Conservation (phyloP, 2,797 vertebrate genomes). For the Protonibea diacanthus region DNA sequence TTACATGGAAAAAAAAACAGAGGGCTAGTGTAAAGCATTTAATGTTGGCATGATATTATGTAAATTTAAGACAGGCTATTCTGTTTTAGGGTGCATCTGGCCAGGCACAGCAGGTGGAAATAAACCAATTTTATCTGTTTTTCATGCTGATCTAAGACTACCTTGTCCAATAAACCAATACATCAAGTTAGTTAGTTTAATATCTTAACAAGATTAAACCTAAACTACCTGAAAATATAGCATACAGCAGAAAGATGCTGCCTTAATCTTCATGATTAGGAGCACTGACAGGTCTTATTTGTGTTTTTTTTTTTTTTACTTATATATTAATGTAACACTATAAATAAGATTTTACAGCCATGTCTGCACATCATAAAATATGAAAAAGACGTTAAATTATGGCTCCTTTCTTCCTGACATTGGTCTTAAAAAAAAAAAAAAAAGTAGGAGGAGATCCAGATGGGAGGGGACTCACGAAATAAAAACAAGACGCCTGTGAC, state of each 20-base stretch:
- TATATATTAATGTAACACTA: neutral
- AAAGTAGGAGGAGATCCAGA: slow-evolving; percentile 42
- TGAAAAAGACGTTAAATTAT: neutral
- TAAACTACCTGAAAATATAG: neutral
- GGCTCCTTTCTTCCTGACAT: slow-evolving; percentile 12
- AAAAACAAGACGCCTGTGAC: slow-evolving; percentile 78
- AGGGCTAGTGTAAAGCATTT: neutral
- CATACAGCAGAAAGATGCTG: neutral
- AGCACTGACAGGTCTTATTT: neutral
- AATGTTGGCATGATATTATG: neutral
- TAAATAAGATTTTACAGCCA: neutral
- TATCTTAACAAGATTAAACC: neutral
- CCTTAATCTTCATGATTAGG: neutral
- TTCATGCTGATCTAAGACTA: neutral
- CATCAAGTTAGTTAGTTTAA: no score
- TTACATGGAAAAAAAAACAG: neutral
- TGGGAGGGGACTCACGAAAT: slow-evolving; percentile 65
- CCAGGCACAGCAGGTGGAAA: neutral
- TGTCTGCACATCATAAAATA: neutral
- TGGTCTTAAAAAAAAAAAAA: slow-evolving; percentile 13
- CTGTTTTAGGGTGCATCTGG: slow-evolving; percentile 5
- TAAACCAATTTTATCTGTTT: neutral
- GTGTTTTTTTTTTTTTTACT: neutral
- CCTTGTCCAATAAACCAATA: neutral
- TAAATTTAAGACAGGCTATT: neutral